Evolutionary conservation across 2,113 vertebrate species (phyloP), one percentile per base, ranked within the genome.

Genomic region (Pyxicephalus adspersus): DNA sequence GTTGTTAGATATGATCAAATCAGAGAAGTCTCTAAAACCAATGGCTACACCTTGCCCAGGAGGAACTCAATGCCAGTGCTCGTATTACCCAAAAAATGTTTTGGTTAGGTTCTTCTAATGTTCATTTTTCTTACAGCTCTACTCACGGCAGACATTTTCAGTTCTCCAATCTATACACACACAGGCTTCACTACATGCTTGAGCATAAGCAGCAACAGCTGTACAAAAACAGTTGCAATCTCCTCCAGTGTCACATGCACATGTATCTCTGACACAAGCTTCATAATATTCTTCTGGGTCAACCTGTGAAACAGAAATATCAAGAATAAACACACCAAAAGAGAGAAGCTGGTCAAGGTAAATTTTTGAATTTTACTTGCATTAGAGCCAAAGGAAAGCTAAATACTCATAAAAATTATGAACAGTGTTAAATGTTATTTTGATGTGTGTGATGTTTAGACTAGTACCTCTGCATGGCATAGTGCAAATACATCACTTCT

Each of bases 391-490:
- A n/a, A n/a, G n/a, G n/a, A n/a, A n/a, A n/a, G n/a, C n/a, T n/a
- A n/a, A n/a, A n/a, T n/a, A n/a, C n/a, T n/a, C n/a, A n/a, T n/a
- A n/a, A n/a, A n/a, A n/a, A n/a, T n/a, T n/a, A n/a, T 45, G 38
- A 45, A 45, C 0, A 45, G 8, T 8, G 9, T 45, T 45, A 13
- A 8, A 60, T 23, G 8, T n/a, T 22, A 29, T 17, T 64, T 5
- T 29, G 19, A 19, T 64, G 63, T 31, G 63, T 34, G n/a, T 26
- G 2, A 25, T 0, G 13, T 29, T 29, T 20, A 55, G 51, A 26
- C 28, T 55, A 26, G 11, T 89, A 94, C 93, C 92, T 94, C 92
- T 67, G 89, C 83, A 31, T 83, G 91, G 85, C 93, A 94, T 68
- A 85, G 38, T 4, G 88, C 38, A 5, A 94, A 94, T 29, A 88